These are phyloP conservation scores for Mormyrus proboscirostris DNA, from an alignment of 2,797 vertebrate genomes.

Conservation along the genomic window DNA sequence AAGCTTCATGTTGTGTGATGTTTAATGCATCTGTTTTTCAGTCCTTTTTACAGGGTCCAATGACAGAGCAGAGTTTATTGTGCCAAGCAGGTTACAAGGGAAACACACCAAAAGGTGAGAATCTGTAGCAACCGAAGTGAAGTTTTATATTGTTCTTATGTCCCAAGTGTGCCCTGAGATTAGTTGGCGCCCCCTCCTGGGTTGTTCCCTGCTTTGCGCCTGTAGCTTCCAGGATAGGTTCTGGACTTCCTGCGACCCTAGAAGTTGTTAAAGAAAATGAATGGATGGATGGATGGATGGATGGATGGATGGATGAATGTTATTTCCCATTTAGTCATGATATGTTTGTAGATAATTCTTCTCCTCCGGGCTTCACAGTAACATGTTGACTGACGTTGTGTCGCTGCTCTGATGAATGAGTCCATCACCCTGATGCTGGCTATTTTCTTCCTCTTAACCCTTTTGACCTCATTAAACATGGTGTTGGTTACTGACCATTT, in stretches of 20 bases:
- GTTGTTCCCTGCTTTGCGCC: not conserved
- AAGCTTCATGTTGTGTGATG: not conserved
- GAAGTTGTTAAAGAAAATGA: not conserved
- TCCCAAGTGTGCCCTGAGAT: not conserved
- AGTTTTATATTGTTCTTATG: not conserved
- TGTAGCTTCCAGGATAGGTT: not conserved
- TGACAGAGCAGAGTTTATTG: conserved; percentile 50
- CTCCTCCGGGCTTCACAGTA: not conserved
- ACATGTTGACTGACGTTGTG: not conserved
- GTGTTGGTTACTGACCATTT: not conserved
- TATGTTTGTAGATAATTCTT: not conserved
- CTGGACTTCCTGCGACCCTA: not conserved
- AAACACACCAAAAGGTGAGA: conserved; percentile 64
- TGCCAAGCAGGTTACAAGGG: conserved; percentile 45
- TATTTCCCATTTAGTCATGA: not conserved
- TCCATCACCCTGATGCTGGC: not conserved
- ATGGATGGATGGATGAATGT: not conserved
- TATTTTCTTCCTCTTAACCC: not conserved
- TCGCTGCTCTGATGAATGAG: not conserved
- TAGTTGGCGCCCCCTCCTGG: not conserved
- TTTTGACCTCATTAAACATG: not conserved
- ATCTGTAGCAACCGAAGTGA: not conserved
- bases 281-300: not conserved
- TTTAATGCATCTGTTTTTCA: conserved; percentile 46
- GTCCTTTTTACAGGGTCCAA: conserved; percentile 49